Conservation (phyloP, 2,113 vertebrate species). For the Seriola rivoliana region DNA sequence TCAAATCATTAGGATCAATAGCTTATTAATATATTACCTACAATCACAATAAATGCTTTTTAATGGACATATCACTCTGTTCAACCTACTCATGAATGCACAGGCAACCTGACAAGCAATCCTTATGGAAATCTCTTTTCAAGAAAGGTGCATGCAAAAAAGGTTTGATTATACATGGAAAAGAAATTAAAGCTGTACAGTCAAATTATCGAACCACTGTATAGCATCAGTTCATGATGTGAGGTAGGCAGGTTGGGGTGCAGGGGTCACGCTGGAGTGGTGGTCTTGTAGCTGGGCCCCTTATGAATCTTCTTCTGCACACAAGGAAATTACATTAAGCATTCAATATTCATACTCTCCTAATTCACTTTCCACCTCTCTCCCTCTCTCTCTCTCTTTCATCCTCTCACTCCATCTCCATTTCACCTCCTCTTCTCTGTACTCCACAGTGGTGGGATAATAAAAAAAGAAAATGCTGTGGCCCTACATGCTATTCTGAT, state of each 20-base stretch:
- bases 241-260: background rate
- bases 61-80: background rate
- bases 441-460: slow-evolving; percentile 16
- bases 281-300: background rate
- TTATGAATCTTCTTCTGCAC: slow-evolving; percentile 16
- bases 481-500: slow-evolving; percentile 70
- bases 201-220: slow-evolving; percentile 26
- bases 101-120: background rate
- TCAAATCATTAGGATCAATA: background rate
- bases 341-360: slow-evolving; percentile 71
- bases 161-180: background rate
- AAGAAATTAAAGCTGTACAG: slow-evolving; percentile 3
- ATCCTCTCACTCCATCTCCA: slow-evolving; percentile 21
- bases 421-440: slow-evolving; percentile 10
- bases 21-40: background rate
- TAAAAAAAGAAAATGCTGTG: slow-evolving; percentile 19
- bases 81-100: background rate
- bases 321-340: slow-evolving; percentile 68
- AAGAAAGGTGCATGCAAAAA: background rate
- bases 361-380: slow-evolving; percentile 54
- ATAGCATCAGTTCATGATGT: slow-evolving; percentile 1
- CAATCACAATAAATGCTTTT: background rate
- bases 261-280: slow-evolving; percentile 5
- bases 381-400: slow-evolving; percentile 3
- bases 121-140: background rate